phyloP scores from a whole-genome alignment of 1,140 invertebrate genomes.

The Neodiprion virginianus region DNA sequence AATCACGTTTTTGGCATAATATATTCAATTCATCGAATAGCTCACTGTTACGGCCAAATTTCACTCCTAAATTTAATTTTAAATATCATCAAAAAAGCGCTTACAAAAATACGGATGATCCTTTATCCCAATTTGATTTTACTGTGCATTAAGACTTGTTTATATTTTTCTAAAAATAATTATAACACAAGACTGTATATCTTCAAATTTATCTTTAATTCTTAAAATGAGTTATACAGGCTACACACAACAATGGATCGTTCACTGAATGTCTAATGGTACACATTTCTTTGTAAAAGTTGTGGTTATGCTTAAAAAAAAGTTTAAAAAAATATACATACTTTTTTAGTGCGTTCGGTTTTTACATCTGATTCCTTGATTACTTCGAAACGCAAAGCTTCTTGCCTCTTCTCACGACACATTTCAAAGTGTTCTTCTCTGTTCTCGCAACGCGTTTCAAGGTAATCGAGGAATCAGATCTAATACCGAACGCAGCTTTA shows the following conservation, averaged over 20 bases:
- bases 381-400: no score
- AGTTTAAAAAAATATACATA: neutral
- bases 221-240: neutral
- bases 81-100: neutral
- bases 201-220: neutral
- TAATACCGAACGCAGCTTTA: no score
- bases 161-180: conserved; percentile 3
- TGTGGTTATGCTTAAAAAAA: neutral
- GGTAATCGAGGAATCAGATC: no score
- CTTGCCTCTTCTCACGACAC: no score
- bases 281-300: no score
- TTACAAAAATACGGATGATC: neutral
- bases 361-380: no score
- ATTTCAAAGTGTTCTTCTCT: no score
- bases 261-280: neutral
- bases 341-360: neutral
- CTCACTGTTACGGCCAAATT: neutral
- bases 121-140: neutral
- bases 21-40: neutral
- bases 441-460: no score
- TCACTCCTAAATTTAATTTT: neutral
- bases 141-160: neutral
- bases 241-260: neutral
- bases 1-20: neutral
- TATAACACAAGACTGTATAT: neutral